A percentile compares a stretch with the other conserved stretches of the same genome.
These are phyloP conservation scores for Orientallactaga bullata DNA, from an alignment of 2,113 vertebrate species.

Conservation along the genomic window DNA sequence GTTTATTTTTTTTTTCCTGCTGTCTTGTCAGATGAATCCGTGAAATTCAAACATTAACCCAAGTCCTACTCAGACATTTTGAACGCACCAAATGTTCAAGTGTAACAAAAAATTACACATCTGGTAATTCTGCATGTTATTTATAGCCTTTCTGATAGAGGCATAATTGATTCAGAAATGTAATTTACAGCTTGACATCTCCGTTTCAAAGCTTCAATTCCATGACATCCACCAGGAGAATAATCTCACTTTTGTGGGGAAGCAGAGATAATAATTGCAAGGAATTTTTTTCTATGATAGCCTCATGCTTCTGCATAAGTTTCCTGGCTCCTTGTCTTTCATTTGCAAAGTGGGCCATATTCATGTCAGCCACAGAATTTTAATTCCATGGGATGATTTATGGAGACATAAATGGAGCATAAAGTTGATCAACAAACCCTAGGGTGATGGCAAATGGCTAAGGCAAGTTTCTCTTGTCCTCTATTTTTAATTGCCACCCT, in stretches of 20 bases:
- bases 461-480: constrained; percentile 77
- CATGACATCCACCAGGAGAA: constrained; percentile 84
- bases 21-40: constrained; percentile 79
- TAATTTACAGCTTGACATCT: constrained; percentile 87
- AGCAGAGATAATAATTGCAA: constrained; percentile 84
- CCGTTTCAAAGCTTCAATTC: constrained; percentile 86
- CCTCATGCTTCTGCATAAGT: constrained; percentile 81
- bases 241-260: constrained; percentile 85
- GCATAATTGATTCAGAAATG: constrained; percentile 87
- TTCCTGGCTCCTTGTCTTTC: constrained; percentile 80
- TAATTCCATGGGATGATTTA: constrained; percentile 82
- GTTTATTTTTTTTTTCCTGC: constrained; percentile 76
- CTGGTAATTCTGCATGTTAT: constrained; percentile 84
- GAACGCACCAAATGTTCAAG: constrained; percentile 80
- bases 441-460: constrained; percentile 77
- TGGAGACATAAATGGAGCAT: constrained; percentile 81
- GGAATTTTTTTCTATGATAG: constrained; percentile 79
- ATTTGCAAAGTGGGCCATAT: constrained; percentile 80
- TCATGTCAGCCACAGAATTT: constrained; percentile 83
- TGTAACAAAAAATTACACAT: constrained; percentile 82
- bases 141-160: constrained; percentile 83
- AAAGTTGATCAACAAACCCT: constrained; percentile 84
- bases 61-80: constrained; percentile 78
- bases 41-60: constrained; percentile 83
- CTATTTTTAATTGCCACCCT: constrained; percentile 76